These are phyloP conservation scores for Drosophila emarginata DNA, from an alignment of 2,888 invertebrate species.

Conservation along the genomic window DNA sequence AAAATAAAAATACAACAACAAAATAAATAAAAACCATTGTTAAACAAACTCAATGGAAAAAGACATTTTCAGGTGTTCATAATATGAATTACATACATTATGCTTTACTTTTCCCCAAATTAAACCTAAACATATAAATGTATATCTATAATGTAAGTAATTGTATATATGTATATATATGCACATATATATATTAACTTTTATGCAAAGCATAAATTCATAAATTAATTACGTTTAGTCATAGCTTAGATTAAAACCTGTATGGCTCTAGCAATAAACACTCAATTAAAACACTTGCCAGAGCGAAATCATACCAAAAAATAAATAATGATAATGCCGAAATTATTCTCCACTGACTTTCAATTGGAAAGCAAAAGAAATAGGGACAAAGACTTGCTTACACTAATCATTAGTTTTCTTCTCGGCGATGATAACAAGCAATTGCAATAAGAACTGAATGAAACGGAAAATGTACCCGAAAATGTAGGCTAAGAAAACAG, in stretches of 20 bases:
- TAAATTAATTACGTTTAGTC: constrained; percentile 27
- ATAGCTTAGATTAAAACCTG: constrained; percentile 33
- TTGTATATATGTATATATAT: constrained; percentile 25
- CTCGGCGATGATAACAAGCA: neutral
- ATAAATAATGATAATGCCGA: constrained; percentile 1
- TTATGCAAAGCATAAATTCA: constrained; percentile 63
- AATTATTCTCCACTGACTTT: constrained; percentile 27
- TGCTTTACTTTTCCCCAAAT: constrained; percentile 23
- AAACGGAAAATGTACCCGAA: constrained; percentile 39
- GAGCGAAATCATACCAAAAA: constrained; percentile 1
- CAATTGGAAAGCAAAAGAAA: constrained; percentile 2
- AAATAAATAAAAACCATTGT: neutral
- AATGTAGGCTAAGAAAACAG: constrained; percentile 45
- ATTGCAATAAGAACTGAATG: neutral
- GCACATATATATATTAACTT: constrained; percentile 3
- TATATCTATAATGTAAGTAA: constrained; percentile 12
- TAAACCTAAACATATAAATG: constrained; percentile 1
- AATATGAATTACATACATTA: constrained; percentile 51
- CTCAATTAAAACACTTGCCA: constrained; percentile 12
- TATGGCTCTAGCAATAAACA: constrained; percentile 22
- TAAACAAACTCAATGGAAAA: constrained; percentile 30
- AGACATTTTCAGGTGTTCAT: constrained; percentile 75
- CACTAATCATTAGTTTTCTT: neutral
- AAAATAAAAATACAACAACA: constrained; percentile 26
- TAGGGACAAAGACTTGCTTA: neutral